Percentiles rank a stretch among this genome's conserved stretches.
phyloP scores from a whole-genome alignment of 2,113 vertebrate genomes.

The Mastomys natalensis region DNA sequence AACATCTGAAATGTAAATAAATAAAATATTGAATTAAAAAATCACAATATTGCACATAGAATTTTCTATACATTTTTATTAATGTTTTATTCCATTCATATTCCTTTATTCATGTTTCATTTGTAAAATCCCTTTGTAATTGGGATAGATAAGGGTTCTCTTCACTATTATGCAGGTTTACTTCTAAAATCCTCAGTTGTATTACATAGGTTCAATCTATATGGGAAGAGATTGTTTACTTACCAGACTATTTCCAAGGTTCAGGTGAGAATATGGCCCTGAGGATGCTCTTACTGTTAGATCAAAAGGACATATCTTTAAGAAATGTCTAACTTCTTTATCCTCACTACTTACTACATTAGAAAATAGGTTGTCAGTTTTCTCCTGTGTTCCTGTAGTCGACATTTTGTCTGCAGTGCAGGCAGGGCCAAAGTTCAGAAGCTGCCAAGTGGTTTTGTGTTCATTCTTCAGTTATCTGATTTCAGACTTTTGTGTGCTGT shows the following conservation, averaged over 20 bases:
- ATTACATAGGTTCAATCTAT: background rate
- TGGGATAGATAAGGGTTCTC: background rate
- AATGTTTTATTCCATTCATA: background rate
- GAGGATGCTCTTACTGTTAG: background rate
- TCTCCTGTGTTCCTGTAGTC: too few relatives aligned
- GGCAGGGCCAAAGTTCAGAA: background rate
- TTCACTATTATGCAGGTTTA: background rate
- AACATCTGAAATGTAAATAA: too few relatives aligned
- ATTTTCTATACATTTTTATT: background rate
- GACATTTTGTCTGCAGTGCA: background rate
- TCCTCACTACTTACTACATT: background rate
- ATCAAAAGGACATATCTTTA: background rate
- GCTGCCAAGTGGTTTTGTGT: background rate
- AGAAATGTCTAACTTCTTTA: background rate
- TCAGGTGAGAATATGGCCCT: too few relatives aligned
- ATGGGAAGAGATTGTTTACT: background rate
- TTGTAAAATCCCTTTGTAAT: background rate
- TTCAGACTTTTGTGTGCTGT: background rate
- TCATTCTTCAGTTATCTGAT: background rate
- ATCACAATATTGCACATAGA: background rate
- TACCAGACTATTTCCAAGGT: background rate
- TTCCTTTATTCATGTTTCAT: background rate
- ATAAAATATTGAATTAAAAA: too few relatives aligned
- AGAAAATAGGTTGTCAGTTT: background rate
- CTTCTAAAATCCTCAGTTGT: background rate